Evolutionary conservation across 1,140 invertebrate species (phyloP).

Genomic region (Bombus pascuorum): DNA sequence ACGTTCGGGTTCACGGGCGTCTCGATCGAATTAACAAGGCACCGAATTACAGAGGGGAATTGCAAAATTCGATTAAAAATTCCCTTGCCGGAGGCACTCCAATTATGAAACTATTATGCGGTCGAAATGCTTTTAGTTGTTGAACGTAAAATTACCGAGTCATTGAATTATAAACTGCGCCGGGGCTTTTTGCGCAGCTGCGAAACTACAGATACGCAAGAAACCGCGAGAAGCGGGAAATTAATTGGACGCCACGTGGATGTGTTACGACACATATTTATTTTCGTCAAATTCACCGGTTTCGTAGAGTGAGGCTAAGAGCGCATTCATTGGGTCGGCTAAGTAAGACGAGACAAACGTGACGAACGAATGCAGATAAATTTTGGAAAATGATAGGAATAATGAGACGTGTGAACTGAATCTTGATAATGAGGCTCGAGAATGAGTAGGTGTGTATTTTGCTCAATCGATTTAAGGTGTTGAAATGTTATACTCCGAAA

Average conservation of each 20-base stretch:
- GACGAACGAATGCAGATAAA: not conserved
- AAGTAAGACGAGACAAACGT: not conserved
- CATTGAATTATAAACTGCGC: conserved; percentile 40
- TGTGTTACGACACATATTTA: conserved; percentile 33
- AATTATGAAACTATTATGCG: conserved; percentile 56
- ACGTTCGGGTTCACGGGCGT: not conserved
- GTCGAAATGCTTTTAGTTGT: conserved; percentile 51
- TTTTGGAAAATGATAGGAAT: not conserved
- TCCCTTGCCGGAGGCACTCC: conserved; percentile 15
- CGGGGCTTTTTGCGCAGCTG: not conserved
- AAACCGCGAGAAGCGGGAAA: not conserved
- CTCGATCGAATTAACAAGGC: conserved; percentile 38
- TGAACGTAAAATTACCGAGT: conserved; percentile 43
- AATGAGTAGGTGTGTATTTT: not conserved
- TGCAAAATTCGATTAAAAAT: conserved; percentile 60
- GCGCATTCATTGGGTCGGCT: not conserved
- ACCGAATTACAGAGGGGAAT: conserved; percentile 19
- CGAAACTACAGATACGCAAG: not conserved
- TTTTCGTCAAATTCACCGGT: conserved; percentile 17
- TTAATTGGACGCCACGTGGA: conserved; percentile 44
- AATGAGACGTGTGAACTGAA: not conserved
- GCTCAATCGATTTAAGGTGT: not conserved
- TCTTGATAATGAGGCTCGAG: too few species aligned
- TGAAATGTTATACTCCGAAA: not conserved
- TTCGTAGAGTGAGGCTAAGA: not conserved